Percentiles rank a stretch among this genome's conserved stretches.
Conservation (phyloP, 1,140 invertebrate species). For the Pseudomyrmex pallidus region DNA sequence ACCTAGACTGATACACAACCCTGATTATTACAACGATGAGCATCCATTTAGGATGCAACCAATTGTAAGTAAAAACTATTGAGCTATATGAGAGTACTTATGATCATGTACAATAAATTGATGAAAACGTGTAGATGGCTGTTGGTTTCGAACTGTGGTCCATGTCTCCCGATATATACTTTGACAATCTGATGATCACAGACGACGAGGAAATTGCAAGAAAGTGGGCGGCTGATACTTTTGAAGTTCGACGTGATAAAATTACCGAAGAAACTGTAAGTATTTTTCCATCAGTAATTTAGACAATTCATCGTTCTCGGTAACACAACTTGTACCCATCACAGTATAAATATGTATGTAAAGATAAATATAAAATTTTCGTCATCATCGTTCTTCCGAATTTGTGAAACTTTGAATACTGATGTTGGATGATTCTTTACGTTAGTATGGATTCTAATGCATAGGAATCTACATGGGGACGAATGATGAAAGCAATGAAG, state of each 20-base stretch:
- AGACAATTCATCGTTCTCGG: background rate
- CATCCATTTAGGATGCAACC: constrained; percentile 96
- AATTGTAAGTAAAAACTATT: constrained; percentile 90
- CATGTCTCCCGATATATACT: constrained; percentile 97
- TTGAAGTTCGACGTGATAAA: constrained; percentile 92
- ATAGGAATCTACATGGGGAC: constrained; percentile 90
- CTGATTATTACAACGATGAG: constrained; percentile 96
- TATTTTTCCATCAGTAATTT: constrained; percentile 63
- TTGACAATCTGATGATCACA: constrained; percentile 98
- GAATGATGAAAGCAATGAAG: constrained; percentile 89
- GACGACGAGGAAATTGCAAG: constrained; percentile 92
- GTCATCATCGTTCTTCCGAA: background rate
- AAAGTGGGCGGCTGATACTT: constrained; percentile 93
- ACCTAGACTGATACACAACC: constrained; percentile 94
- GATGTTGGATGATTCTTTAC: constrained; percentile 1
- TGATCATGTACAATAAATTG: background rate
- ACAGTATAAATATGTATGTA: background rate
- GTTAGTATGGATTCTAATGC: constrained; percentile 57
- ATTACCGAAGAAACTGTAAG: constrained; percentile 92
- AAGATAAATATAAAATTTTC: background rate
- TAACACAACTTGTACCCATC: background rate
- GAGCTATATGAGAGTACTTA: background rate
- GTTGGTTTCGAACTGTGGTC: constrained; percentile 99
- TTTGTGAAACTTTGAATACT: background rate
- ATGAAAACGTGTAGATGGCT: constrained; percentile 88